Evolutionary conservation across 1,140 invertebrate genomes (phyloP).

Genomic region (Stratiolaelaps scimitus): DNA sequence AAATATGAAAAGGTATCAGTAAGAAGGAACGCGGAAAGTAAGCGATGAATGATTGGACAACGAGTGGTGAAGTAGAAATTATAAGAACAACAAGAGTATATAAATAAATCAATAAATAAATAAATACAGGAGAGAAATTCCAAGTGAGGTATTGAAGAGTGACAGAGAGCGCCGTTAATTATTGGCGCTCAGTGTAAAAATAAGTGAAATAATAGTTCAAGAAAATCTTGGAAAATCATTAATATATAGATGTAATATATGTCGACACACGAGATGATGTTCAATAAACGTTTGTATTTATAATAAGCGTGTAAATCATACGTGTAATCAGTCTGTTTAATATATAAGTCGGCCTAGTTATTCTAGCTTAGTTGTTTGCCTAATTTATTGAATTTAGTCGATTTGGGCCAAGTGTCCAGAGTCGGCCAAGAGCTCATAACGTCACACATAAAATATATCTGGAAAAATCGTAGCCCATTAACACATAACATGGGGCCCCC

Average conservation of each 20-base stretch:
- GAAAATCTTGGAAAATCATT: neutral
- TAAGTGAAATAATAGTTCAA: neutral
- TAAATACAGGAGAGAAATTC: neutral
- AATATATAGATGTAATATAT: slow-evolving; percentile 29
- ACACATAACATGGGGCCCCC: too few relatives aligned
- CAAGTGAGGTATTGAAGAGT: neutral
- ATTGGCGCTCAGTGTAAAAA: neutral
- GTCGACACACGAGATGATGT: neutral
- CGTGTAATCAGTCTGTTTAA: too few relatives aligned
- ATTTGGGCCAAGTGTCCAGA: too few relatives aligned
- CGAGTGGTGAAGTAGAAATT: neutral
- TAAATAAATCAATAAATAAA: slow-evolving; percentile 4
- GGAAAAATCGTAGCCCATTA: too few relatives aligned
- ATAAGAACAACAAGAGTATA: neutral
- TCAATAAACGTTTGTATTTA: slow-evolving; percentile 28
- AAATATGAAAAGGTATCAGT: neutral
- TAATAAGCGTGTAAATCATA: slow-evolving; percentile 4
- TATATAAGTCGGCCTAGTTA: too few relatives aligned
- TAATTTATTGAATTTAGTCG: too few relatives aligned
- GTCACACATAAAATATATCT: too few relatives aligned
- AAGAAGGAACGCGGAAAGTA: neutral
- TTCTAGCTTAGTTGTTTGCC: too few relatives aligned
- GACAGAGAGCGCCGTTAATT: neutral
- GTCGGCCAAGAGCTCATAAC: too few relatives aligned
- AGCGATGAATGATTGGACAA: neutral